These are phyloP conservation scores for Oncorhynchus gorbuscha DNA, from an alignment of 2,113 vertebrate species.

Conservation along the genomic window DNA sequence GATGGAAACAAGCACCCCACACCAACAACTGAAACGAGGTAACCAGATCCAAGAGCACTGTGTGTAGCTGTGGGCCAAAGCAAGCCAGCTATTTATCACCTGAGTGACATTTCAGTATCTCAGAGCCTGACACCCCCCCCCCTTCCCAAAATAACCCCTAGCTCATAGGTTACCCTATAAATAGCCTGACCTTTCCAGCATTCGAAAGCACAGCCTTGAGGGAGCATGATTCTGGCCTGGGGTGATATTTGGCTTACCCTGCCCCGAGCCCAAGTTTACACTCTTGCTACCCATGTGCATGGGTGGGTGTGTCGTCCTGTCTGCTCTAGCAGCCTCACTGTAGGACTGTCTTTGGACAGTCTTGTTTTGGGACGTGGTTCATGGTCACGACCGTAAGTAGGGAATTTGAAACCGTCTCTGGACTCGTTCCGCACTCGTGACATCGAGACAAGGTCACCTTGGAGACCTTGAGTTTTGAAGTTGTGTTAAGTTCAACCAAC, in stretches of 20 bases:
- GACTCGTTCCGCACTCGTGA: too few species aligned
- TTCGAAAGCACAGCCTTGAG: constrained; percentile 28
- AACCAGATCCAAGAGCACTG: constrained; percentile 43
- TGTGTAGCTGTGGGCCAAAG: background rate
- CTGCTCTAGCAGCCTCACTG: background rate
- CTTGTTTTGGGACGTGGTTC: background rate
- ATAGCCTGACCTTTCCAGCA: constrained; percentile 64
- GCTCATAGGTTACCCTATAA: constrained; percentile 53
- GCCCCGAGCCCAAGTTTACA: too few species aligned
- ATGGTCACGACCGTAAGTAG: too few species aligned
- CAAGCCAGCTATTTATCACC: constrained; percentile 23
- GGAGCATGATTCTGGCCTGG: background rate
- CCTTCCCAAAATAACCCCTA: background rate
- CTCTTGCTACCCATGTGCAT: background rate
- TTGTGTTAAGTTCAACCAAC: too few species aligned
- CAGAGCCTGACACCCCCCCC: background rate
- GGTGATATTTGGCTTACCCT: constrained; percentile 15
- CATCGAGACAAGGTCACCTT: too few species aligned
- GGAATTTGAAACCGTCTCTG: too few species aligned
- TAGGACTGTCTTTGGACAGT: too few species aligned
- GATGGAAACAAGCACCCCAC: background rate
- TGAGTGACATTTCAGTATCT: constrained; percentile 40
- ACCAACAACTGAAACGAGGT: constrained; percentile 15
- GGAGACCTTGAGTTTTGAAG: too few species aligned
- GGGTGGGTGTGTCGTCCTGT: too few species aligned